phyloP scores from a whole-genome alignment of 2,797 vertebrate genomes.

The Myotis vivesi region DNA sequence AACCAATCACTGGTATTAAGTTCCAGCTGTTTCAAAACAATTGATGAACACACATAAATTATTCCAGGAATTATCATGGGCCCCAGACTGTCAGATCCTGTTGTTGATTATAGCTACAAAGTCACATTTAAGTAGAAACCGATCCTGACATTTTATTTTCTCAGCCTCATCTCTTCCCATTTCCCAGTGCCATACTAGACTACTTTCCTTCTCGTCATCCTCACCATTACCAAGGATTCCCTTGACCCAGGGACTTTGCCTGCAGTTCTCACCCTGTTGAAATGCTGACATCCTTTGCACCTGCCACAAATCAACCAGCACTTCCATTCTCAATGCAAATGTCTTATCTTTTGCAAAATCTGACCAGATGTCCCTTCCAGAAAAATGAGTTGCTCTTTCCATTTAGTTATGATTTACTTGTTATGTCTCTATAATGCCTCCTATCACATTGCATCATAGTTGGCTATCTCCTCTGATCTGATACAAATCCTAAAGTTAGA shows the following conservation, averaged over 20 bases:
- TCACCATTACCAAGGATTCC: not conserved
- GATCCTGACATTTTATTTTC: not conserved
- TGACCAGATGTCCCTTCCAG: conserved; percentile 3
- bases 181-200: not conserved
- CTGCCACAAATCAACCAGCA: not conserved
- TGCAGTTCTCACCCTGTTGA: not conserved
- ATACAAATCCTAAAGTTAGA: not conserved
- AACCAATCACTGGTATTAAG: not conserved
- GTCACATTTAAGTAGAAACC: not conserved
- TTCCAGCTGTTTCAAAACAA: not conserved
- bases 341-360: not conserved
- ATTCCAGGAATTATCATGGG: not conserved
- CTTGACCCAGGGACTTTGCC: not conserved
- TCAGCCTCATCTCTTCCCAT: not conserved
- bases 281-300: not conserved
- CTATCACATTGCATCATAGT: not conserved
- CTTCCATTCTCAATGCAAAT: not conserved
- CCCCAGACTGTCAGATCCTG: not conserved
- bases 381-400: conserved; percentile 21
- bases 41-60: not conserved
- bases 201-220: not conserved
- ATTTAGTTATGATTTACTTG: not conserved
- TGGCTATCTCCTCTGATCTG: not conserved
- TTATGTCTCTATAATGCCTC: not conserved
- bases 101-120: not conserved